Evolutionary conservation across 2,113 vertebrate species (phyloP), one percentile per base, ranked within the genome.

Genomic region (Gymnocephalus cernua): DNA sequence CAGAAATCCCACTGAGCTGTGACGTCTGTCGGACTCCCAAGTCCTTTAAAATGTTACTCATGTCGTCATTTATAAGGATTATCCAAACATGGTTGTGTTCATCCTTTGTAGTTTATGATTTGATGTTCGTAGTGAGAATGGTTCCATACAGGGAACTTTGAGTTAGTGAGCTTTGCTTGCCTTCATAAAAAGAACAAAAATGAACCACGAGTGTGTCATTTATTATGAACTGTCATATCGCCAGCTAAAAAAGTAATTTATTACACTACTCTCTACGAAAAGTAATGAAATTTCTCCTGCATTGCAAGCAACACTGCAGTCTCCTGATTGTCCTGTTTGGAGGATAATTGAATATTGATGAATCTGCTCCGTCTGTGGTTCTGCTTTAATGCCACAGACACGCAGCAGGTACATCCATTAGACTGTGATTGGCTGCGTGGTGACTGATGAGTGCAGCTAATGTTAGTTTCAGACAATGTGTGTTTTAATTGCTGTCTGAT

Each of bases 401-500:
- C 84, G 27, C 89, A 87, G 90, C 87, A 89, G 86, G 89, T 77
- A 18, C 62, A 69, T 38, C 51, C 74, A 72, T 84, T 80, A 82
- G 64, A 25, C 56, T 62, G 74, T 86, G 86, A 83, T 85, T 81
- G 73, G 69, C 75, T 83, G 53, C 25, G 50, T 10, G 16, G 53
- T 62, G 82, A 74, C 76, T 84, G 89, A 88, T 89, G 82, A 86
- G 65, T 41, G 65, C 21, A 16, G 61, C 81, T 68, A 67, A 87
- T 83, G 83, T 78, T 74, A 47, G 59, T 35, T 56, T 81, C 71
- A 77, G 35, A 79, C 38, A 29, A 32, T 53, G 77, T 80, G 72
- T 74, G n/a, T 86, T 88, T 91, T 87, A 92, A 91, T 91, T 86
- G 81, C 71, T 21, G 61, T 70, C 67, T 90, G 92, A 90, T 89